Evolutionary conservation across 2,888 invertebrate genomes (phyloP).

Genomic region (Ptychoptera contaminata): DNA sequence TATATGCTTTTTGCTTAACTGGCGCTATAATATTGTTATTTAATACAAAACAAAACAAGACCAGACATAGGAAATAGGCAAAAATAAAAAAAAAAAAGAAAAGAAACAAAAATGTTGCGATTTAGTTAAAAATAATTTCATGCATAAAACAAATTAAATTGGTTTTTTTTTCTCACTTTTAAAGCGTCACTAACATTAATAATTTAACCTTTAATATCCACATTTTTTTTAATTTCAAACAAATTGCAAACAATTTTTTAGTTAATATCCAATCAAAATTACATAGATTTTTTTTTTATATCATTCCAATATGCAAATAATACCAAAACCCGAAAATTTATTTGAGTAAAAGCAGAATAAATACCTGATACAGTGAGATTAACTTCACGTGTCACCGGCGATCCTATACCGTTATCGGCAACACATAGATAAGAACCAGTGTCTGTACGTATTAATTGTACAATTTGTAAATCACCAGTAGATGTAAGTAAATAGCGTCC

Average conservation of each 20-base stretch:
- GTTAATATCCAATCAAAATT: too few relatives aligned
- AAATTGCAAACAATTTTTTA: too few relatives aligned
- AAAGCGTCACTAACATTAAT: too few relatives aligned
- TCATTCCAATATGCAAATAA: not conserved
- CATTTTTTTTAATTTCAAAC: too few relatives aligned
- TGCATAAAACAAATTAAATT: too few relatives aligned
- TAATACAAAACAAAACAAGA: conserved; percentile 8
- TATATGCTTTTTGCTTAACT: conserved; percentile 39
- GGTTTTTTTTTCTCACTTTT: too few relatives aligned
- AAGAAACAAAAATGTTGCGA: too few relatives aligned
- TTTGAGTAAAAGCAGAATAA: conserved; percentile 14
- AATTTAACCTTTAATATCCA: too few relatives aligned
- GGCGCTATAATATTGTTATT: conserved; percentile 35
- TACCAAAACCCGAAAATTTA: conserved; percentile 4
- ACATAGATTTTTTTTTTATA: too few relatives aligned
- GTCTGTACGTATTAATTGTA: conserved; percentile 63
- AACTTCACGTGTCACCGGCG: conserved; percentile 50
- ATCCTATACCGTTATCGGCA: conserved; percentile 63
- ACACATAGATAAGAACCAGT: conserved; percentile 73
- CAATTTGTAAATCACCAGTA: conserved; percentile 68
- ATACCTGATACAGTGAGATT: conserved; percentile 58
- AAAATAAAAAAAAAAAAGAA: not conserved
- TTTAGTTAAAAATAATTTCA: too few relatives aligned
- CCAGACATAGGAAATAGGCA: not conserved
- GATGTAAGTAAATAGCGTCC: conserved; percentile 54